phyloP scores from a whole-genome alignment of 1,140 invertebrate species.

The Rhagoletis zephyria region DNA sequence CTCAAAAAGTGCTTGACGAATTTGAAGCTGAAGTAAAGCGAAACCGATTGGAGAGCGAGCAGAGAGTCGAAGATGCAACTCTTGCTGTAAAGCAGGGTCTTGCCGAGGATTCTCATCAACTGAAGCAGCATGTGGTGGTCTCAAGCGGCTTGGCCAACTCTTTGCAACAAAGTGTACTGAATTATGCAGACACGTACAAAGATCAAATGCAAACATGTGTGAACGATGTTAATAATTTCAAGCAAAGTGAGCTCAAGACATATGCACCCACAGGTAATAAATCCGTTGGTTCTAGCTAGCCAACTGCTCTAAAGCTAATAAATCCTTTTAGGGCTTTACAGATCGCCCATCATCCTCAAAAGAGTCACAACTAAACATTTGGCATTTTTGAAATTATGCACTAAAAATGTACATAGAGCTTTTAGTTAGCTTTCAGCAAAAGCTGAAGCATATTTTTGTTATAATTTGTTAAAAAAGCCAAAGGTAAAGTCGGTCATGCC shows the following conservation, averaged over 20 bases:
- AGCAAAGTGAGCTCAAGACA: slow-evolving; percentile 73
- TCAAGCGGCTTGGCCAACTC: slow-evolving; percentile 57
- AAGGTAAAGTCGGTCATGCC: no score
- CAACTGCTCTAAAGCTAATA: slow-evolving; percentile 60
- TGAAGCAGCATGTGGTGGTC: slow-evolving; percentile 57
- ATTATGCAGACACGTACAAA: slow-evolving; percentile 61
- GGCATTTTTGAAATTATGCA: slow-evolving; percentile 62
- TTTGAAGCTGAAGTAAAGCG: slow-evolving; percentile 56
- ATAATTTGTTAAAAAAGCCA: no score
- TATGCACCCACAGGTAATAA: slow-evolving; percentile 72
- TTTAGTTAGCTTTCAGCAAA: no score
- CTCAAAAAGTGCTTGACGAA: slow-evolving; percentile 51
- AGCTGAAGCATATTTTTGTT: no score
- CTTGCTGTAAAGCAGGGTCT: slow-evolving; percentile 58
- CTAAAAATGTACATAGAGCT: no score
- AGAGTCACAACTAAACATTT: no score
- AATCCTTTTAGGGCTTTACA: no score
- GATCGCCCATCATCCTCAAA: no score
- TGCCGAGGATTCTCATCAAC: slow-evolving; percentile 57
- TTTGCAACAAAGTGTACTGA: slow-evolving; percentile 57
- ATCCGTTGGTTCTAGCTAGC: no score
- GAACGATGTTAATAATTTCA: slow-evolving; percentile 65
- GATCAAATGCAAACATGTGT: slow-evolving; percentile 63
- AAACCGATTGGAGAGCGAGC: slow-evolving; percentile 55
- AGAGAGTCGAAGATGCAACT: slow-evolving; percentile 53